Evolutionary conservation across 1,140 invertebrate species (phyloP).

Genomic region (Drosophila guanche): DNA sequence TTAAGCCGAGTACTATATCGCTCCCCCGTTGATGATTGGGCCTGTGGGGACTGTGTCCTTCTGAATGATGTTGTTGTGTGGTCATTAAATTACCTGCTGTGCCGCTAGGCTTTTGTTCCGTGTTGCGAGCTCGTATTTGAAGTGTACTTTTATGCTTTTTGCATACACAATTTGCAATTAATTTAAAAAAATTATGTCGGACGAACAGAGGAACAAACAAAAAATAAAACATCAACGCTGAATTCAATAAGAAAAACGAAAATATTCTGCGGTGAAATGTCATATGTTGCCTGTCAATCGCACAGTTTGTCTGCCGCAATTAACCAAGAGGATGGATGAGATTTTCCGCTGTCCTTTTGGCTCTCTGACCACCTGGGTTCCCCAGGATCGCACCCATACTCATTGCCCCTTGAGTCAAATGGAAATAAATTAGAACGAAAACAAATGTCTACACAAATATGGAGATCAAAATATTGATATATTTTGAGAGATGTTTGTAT

Average conservation of each 20-base stretch:
- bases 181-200: constrained; percentile 77
- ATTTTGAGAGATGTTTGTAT: constrained; percentile 3
- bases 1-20: constrained; percentile 50
- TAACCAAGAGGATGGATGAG: constrained; percentile 32
- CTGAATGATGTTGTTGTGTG: constrained; percentile 51
- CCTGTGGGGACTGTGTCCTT: constrained; percentile 1
- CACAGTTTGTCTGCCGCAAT: constrained; percentile 62
- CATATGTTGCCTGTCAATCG: constrained; percentile 76
- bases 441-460: constrained; percentile 11
- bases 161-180: constrained; percentile 74
- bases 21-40: constrained; percentile 46
- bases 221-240: constrained; percentile 24
- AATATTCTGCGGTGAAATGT: constrained; percentile 65
- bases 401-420: constrained; percentile 40
- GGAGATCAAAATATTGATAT: constrained; percentile 15
- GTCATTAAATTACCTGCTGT: constrained; percentile 77
- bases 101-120: constrained; percentile 59
- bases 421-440: background rate
- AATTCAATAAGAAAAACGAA: constrained; percentile 31
- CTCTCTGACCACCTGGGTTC: too few relatives aligned
- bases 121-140: constrained; percentile 65
- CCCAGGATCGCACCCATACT: constrained; percentile 17
- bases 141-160: constrained; percentile 74
- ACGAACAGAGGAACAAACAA: constrained; percentile 29
- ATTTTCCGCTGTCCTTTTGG: constrained; percentile 1